A percentile compares a stretch with the other conserved stretches of the same genome.
Conservation (phyloP, 2,797 vertebrate species). For the Apodemus agrarius region DNA sequence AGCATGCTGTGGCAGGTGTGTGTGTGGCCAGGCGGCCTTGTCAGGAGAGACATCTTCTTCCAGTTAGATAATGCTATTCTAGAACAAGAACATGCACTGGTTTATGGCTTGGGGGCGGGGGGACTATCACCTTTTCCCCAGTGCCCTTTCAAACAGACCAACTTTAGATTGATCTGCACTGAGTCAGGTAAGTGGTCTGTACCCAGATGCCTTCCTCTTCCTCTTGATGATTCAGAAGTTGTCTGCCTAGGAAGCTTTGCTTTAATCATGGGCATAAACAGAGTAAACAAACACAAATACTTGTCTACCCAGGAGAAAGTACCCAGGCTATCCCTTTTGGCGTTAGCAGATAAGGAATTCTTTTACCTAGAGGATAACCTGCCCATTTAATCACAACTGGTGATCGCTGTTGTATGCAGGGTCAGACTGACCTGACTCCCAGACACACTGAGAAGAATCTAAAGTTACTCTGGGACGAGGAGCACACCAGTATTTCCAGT, state of each 20-base stretch:
- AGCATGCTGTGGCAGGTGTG: background rate
- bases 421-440: background rate
- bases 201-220: background rate
- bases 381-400: constrained; percentile 39
- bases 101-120: background rate
- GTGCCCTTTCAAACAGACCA: background rate
- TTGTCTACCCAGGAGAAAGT: background rate
- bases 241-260: background rate
- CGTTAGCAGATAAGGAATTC: constrained; percentile 34
- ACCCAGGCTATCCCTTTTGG: background rate
- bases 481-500: constrained; percentile 57
- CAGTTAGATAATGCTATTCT: constrained; percentile 13
- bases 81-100: background rate
- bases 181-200: background rate
- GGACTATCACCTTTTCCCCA: background rate
- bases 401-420: background rate
- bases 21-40: background rate
- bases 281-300: constrained; percentile 4
- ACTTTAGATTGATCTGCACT: background rate
- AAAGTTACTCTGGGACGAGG: constrained; percentile 17
- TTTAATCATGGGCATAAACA: background rate
- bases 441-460: constrained; percentile 49
- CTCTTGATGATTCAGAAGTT: constrained; percentile 14
- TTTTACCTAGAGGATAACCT: constrained; percentile 8
- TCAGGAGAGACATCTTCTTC: background rate